Base-by-base conservation (phyloP, 2,797 vertebrate species). In the Acanthurus leucopareius region DNA sequence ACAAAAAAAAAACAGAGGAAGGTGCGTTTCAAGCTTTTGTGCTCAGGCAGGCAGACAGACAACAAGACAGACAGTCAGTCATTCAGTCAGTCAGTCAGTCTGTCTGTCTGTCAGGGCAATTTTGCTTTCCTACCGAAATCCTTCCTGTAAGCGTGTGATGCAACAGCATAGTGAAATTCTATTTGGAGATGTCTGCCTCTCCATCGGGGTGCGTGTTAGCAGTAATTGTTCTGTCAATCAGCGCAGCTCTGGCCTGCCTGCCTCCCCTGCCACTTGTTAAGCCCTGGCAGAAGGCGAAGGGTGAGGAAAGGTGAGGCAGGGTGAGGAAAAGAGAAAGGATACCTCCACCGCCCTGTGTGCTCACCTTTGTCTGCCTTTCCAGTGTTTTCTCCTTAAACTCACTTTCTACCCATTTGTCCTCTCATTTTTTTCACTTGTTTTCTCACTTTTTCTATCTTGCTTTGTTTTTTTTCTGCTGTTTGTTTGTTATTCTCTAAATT, bases 151-250 rank as follows among this genome's bases (percentile, higher is more conserved):
- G 92, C 73, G 56, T 86, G 87, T 94, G 94, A 95, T 92, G 92
- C 92, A 92, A 93, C 88, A 95, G 94, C 95, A 93, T 91, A 88
- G 89, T 94, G 92, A 94, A 94, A 94, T 95, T 94, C 93, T 96
- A 94, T 97, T 96, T 96, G 95, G 92, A 95, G 92, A 94, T 92
- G 93, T 96, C 94, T 91, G 89, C 93, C 86, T 93, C 90, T 91
- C 91, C 92, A 93, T 94, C 87, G 91, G 89, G 89, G 91, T 90
- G 88, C 94, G 89, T 95, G 87, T 91, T 95, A 69, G 86, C 91
- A 75, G 93, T 96, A 97, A 97, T 96, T 97, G 96, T 95, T 91
- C 94, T 97, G 96, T 96, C 96, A 97, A 91, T 97, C 95, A 95
- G 66, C 65, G 54, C 68, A 52, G 88, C 89, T 93, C 93, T 86